Percentiles rank a stretch among this genome's conserved stretches.
These are phyloP conservation scores for Sicus ferrugineus DNA, from an alignment of 2,888 invertebrate genomes.

Conservation along the genomic window DNA sequence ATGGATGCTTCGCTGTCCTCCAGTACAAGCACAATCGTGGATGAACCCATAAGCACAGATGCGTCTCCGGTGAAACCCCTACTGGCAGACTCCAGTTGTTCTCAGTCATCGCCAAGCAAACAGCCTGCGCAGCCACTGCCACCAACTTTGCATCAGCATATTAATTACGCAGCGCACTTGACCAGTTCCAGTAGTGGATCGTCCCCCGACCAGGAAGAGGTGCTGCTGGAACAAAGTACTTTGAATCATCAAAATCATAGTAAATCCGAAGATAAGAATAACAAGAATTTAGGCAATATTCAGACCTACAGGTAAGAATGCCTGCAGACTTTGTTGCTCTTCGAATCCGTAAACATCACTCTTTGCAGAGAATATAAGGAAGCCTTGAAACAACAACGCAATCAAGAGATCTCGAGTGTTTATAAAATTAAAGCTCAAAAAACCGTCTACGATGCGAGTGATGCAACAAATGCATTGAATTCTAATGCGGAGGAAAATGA, in stretches of 20 bases:
- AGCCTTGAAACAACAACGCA: conserved; percentile 84
- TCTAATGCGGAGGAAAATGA: conserved; percentile 42
- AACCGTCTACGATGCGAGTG: conserved; percentile 57
- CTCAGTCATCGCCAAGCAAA: conserved; percentile 49
- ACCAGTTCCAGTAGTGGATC: conserved; percentile 59
- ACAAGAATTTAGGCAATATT: conserved; percentile 60
- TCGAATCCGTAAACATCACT: not conserved
- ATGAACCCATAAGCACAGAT: conserved; percentile 51
- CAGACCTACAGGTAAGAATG: conserved; percentile 62
- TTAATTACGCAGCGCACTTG: conserved; percentile 53
- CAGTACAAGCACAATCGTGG: conserved; percentile 58
- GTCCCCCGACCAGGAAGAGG: conserved; percentile 60
- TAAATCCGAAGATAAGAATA: conserved; percentile 55
- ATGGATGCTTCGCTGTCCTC: conserved; percentile 59
- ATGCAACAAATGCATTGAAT: conserved; percentile 41
- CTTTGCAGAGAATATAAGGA: conserved; percentile 83
- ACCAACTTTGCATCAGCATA: conserved; percentile 38
- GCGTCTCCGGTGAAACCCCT: conserved; percentile 44
- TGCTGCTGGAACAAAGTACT: conserved; percentile 53
- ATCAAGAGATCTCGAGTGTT: conserved; percentile 75
- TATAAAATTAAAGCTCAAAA: conserved; percentile 68
- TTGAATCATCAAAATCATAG: conserved; percentile 46
- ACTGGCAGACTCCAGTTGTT: conserved; percentile 34
- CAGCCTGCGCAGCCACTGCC: conserved; percentile 29
- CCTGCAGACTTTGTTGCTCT: not conserved